Evolutionary conservation across 2,113 vertebrate genomes (phyloP).

Genomic region (Apteryx owenii): DNA sequence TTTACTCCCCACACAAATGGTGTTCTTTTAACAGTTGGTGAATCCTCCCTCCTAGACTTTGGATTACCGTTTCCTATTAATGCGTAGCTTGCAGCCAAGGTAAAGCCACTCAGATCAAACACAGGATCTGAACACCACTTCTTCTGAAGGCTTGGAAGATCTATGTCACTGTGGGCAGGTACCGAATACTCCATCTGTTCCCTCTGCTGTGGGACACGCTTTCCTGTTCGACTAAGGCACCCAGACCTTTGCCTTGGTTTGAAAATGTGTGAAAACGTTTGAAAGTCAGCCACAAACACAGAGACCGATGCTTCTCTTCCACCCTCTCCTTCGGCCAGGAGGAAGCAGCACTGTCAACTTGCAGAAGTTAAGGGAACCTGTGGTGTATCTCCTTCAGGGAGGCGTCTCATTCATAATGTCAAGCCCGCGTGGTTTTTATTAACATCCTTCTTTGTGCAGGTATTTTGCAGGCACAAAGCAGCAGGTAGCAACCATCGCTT

Average conservation of each 20-base stretch:
- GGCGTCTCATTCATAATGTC: not conserved
- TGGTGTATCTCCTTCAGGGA: not conserved
- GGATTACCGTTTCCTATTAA: not conserved
- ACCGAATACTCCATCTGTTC: not conserved
- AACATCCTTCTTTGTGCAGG: not conserved
- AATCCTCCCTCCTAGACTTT: not conserved
- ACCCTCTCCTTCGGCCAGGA: not conserved
- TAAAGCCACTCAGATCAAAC: not conserved
- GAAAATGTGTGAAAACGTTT: not conserved
- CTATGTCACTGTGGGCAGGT: not conserved
- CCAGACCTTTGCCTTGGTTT: not conserved
- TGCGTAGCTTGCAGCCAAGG: not conserved
- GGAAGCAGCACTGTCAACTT: not conserved
- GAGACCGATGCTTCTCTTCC: not conserved
- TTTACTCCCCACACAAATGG: not conserved
- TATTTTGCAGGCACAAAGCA: not conserved
- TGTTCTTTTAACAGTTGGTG: not conserved
- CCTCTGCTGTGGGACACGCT: accelerated
- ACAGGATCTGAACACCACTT: not conserved
- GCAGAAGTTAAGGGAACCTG: accelerated
- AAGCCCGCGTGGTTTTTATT: not conserved
- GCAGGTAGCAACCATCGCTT: not conserved
- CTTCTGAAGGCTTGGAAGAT: not conserved
- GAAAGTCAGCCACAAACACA: not conserved
- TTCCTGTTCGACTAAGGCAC: not conserved